Percentiles rank a stretch among this genome's conserved stretches.
Evolutionary conservation across 2,888 invertebrate genomes (phyloP).

Genomic region (Pseudoips prasinana): DNA sequence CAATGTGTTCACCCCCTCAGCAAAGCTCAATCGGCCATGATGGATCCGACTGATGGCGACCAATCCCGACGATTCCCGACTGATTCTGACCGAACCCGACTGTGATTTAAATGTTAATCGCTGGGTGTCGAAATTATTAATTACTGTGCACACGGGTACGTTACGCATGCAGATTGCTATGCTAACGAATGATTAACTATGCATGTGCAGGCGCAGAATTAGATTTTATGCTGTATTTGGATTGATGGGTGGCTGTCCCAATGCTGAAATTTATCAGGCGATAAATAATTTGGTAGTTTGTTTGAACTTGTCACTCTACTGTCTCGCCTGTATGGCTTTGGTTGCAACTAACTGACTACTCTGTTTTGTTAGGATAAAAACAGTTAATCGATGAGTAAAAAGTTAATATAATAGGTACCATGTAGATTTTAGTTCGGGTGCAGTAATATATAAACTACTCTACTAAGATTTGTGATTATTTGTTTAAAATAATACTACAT

Average conservation of each 20-base stretch:
- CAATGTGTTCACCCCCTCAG: conserved; percentile 26
- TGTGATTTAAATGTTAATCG: conserved; percentile 76
- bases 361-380: too few relatives aligned
- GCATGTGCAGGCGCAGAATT: conserved; percentile 55
- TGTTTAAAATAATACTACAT: too few relatives aligned
- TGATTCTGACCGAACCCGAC: conserved; percentile 41
- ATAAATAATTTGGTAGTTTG: conserved; percentile 17
- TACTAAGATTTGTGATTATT: too few relatives aligned
- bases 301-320: too few relatives aligned
- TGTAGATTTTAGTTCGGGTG: too few relatives aligned
- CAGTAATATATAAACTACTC: too few relatives aligned
- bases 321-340: too few relatives aligned
- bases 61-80: conserved; percentile 47
- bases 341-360: too few relatives aligned
- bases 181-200: conserved; percentile 78
- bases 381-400: too few relatives aligned
- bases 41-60: conserved; percentile 29
- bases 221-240: conserved; percentile 40
- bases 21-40: conserved; percentile 37
- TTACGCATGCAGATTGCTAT: conserved; percentile 79
- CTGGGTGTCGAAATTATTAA: conserved; percentile 79
- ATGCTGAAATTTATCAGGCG: conserved; percentile 25
- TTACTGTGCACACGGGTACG: conserved; percentile 60
- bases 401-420: too few relatives aligned
- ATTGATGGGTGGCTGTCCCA: conserved; percentile 25